Evolutionary conservation across 1,140 invertebrate species (phyloP).

Genomic region (Hermetia illucens): DNA sequence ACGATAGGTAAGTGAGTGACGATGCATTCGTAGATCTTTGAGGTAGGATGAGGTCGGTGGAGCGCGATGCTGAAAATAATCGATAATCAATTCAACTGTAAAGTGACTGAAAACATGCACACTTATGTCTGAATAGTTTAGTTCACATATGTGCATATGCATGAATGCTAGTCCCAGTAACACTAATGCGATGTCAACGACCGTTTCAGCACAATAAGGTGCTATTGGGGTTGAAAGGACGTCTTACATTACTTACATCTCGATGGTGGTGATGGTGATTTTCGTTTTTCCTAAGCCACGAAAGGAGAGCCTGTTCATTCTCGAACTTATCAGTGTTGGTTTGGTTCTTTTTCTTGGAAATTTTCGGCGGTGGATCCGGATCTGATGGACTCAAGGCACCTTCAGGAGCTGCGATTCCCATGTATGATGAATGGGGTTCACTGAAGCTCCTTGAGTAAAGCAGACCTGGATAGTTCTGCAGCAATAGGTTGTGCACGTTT

Average conservation of each 20-base stretch:
- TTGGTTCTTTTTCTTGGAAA: constrained; percentile 1
- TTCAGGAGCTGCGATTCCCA: constrained; percentile 14
- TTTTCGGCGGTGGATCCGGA: constrained; percentile 10
- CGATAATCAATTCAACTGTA: constrained; percentile 10
- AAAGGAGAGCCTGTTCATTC: background rate
- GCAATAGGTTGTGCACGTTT: constrained; percentile 51
- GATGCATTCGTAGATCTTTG: constrained; percentile 53
- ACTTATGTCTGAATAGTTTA: background rate
- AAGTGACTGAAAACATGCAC: background rate
- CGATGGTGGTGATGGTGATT: constrained; percentile 8
- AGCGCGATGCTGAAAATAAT: constrained; percentile 27
- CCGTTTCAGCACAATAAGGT: too few species aligned
- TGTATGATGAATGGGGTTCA: constrained; percentile 32
- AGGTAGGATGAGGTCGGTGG: constrained; percentile 44
- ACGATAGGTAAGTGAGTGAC: constrained; percentile 65
- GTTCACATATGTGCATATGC: too few species aligned
- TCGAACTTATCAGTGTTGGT: constrained; percentile 5
- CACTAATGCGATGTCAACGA: too few species aligned
- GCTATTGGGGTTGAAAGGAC: too few species aligned
- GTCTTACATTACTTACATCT: background rate
- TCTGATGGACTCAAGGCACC: constrained; percentile 14
- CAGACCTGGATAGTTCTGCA: constrained; percentile 59
- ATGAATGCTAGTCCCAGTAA: too few species aligned
- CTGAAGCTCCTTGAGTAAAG: constrained; percentile 56
- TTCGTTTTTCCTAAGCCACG: constrained; percentile 11